phyloP scores from a whole-genome alignment of 1,140 invertebrate genomes.

The Bombus ignitus region DNA sequence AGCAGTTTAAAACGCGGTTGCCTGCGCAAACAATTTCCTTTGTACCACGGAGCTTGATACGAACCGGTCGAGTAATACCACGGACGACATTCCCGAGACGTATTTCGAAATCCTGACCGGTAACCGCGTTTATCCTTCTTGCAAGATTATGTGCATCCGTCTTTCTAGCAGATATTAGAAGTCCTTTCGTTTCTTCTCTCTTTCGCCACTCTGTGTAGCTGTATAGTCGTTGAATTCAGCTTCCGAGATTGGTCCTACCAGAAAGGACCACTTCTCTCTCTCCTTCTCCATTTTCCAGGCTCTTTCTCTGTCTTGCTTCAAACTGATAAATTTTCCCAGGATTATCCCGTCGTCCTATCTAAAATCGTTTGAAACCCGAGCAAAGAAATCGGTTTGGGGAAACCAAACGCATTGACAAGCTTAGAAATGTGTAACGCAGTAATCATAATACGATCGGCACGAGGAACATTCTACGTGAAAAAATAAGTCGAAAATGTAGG shows the following conservation, averaged over 20 bases:
- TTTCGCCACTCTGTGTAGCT: neutral
- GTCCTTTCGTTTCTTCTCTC: conserved; percentile 55
- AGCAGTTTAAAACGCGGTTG: neutral
- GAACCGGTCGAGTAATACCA: conserved; percentile 5
- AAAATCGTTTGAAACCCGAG: conserved; percentile 53
- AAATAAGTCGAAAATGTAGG: too few species aligned
- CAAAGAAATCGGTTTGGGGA: neutral
- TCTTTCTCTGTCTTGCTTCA: neutral
- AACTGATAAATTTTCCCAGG: conserved; percentile 65
- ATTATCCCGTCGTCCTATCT: conserved; percentile 61
- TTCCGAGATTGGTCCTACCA: conserved; percentile 60
- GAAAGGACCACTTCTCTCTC: neutral
- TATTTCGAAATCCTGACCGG: conserved; percentile 62
- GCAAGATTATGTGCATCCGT: conserved; percentile 64
- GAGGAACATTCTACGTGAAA: too few species aligned
- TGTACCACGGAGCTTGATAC: neutral
- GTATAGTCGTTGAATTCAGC: conserved; percentile 52
- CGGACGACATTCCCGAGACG: conserved; percentile 36
- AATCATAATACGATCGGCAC: too few species aligned
- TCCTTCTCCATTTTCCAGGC: too few species aligned
- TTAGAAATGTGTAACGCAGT: neutral
- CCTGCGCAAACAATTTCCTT: conserved; percentile 16
- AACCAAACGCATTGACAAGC: neutral
- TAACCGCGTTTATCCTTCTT: conserved; percentile 59
- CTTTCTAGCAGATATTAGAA: conserved; percentile 67